Percentiles rank a stretch among this genome's conserved stretches.
Conservation (phyloP, 2,113 vertebrate genomes). For the Setophaga coronata region DNA sequence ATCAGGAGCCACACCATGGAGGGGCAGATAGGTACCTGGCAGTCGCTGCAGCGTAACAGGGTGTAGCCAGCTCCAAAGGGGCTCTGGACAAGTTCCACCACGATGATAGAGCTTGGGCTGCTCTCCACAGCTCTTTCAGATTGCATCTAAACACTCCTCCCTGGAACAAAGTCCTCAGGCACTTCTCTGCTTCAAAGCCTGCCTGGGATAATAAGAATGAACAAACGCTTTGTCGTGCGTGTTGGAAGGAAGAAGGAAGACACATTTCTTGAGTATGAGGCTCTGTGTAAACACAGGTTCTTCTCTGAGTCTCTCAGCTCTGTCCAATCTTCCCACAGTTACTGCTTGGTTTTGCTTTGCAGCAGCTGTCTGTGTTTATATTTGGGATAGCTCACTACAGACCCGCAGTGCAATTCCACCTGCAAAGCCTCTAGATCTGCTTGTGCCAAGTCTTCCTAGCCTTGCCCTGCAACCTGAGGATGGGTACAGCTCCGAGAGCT, state of each 20-base stretch:
- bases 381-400: background rate
- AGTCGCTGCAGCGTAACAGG: background rate
- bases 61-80: conserved; percentile 53
- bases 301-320: background rate
- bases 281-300: background rate
- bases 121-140: conserved; percentile 34
- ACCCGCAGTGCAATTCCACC: background rate
- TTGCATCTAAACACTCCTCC: conserved; percentile 64
- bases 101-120: conserved; percentile 47
- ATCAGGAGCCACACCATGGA: background rate
- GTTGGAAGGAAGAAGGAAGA: background rate
- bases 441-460: background rate
- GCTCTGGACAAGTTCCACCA: conserved; percentile 54
- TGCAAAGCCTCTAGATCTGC: background rate
- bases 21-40: background rate
- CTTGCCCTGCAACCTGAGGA: background rate
- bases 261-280: background rate
- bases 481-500: background rate
- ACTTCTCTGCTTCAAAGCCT: conserved; percentile 49
- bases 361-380: background rate
- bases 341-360: background rate
- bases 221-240: background rate
- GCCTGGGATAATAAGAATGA: conserved; percentile 32
- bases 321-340: background rate
- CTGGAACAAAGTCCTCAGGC: conserved; percentile 67